These are phyloP conservation scores for Chloroceryle aenea DNA, from an alignment of 2,113 vertebrate species.

Conservation along the genomic window DNA sequence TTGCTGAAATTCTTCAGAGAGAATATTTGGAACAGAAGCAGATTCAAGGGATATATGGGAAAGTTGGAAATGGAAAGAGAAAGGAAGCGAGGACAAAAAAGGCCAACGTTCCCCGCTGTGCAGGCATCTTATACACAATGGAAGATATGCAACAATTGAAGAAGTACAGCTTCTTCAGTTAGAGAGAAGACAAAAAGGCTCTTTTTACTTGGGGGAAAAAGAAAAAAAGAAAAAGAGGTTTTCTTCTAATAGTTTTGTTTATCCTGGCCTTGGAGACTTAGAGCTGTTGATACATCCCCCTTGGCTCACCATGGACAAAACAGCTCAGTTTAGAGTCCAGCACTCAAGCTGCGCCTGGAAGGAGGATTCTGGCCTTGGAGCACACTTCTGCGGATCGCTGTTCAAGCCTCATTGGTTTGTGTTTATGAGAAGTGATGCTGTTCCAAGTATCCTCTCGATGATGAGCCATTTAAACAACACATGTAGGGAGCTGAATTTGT, in stretches of 20 bases:
- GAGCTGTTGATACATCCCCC: not conserved
- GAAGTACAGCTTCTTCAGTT: not conserved
- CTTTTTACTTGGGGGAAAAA: not conserved
- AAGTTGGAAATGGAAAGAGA: not conserved
- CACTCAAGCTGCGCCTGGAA: slow-evolving; percentile 5
- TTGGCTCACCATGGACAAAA: not conserved
- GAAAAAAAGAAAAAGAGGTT: not conserved
- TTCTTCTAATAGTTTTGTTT: not conserved
- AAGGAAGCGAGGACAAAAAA: not conserved
- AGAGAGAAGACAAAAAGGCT: not conserved
- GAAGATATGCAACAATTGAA: not conserved
- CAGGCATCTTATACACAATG: not conserved
- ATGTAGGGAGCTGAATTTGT: slow-evolving; percentile 26
- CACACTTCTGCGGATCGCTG: not conserved
- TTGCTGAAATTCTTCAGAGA: not conserved
- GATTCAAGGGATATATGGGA: not conserved
- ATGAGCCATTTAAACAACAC: slow-evolving; percentile 33
- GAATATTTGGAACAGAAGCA: not conserved
- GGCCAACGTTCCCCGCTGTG: not conserved
- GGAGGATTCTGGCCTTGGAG: not conserved
- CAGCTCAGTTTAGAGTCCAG: not conserved
- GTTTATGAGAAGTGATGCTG: slow-evolving; percentile 21
- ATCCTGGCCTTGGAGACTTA: not conserved
- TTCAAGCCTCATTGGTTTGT: slow-evolving; percentile 47
- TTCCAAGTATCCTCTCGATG: slow-evolving; percentile 21